Evolutionary conservation across 2,888 invertebrate species (phyloP).

Genomic region (Ypsolopha scabrella): DNA sequence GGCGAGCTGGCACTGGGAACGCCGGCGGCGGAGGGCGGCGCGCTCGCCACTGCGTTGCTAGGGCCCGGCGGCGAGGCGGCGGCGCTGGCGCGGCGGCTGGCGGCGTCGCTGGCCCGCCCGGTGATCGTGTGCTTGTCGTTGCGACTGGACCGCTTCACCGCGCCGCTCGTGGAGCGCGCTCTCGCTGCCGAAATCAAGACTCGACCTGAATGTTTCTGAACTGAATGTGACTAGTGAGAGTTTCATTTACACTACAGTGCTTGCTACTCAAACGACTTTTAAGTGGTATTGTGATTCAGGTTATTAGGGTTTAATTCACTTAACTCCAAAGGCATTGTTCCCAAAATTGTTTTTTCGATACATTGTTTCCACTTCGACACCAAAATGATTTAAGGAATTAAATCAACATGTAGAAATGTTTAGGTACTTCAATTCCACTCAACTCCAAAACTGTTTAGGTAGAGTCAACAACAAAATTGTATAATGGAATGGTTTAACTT

Average conservation of each 20-base stretch:
- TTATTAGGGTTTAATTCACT: no score
- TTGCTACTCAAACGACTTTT: neutral
- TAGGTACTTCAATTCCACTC: no score
- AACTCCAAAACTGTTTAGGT: no score
- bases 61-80: constrained; percentile 16
- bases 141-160: constrained; percentile 29
- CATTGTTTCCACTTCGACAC: no score
- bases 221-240: neutral
- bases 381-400: no score
- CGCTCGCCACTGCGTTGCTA: constrained; percentile 14
- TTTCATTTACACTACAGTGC: neutral
- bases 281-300: no score
- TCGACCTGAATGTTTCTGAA: constrained; percentile 5
- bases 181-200: constrained; percentile 33
- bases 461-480: no score
- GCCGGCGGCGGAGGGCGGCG: constrained; percentile 16
- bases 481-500: no score
- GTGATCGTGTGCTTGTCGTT: constrained; percentile 30
- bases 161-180: constrained; percentile 31
- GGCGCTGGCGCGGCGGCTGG: constrained; percentile 30
- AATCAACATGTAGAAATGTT: no score
- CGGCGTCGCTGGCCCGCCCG: constrained; percentile 23
- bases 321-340: no score
- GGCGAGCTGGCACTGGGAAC: constrained; percentile 29
- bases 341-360: no score